These are phyloP conservation scores for Lanius collurio DNA, from an alignment of 2,113 vertebrate species.

Conservation along the genomic window DNA sequence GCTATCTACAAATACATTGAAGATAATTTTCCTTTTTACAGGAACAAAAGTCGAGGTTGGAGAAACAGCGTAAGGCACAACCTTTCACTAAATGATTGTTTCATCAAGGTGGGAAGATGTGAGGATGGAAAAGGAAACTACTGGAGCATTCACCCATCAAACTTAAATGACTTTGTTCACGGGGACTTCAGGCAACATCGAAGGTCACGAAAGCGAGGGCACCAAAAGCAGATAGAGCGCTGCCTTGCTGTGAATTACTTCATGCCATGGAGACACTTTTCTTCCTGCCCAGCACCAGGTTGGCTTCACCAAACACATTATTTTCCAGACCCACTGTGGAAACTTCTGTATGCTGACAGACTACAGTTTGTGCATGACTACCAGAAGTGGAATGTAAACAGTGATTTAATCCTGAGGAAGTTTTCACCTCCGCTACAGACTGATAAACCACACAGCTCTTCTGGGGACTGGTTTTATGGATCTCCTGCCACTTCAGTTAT, in stretches of 20 bases:
- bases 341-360: conserved; percentile 9
- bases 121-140: conserved; percentile 69
- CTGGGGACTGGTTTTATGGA: background rate
- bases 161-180: conserved; percentile 40
- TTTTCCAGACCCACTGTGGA: conserved; percentile 19
- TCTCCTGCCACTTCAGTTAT: background rate
- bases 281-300: background rate
- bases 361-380: background rate
- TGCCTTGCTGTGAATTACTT: conserved; percentile 14
- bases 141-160: conserved; percentile 65
- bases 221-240: background rate
- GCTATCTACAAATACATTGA: conserved; percentile 73
- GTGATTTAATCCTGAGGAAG: background rate
- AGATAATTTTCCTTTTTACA: conserved; percentile 67
- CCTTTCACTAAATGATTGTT: conserved; percentile 69
- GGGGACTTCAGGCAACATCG: conserved; percentile 67
- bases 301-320: background rate
- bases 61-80: conserved; percentile 63
- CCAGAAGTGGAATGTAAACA: conserved; percentile 14
- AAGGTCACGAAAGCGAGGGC: conserved; percentile 30
- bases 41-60: conserved; percentile 53
- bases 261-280: background rate
- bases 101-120: conserved; percentile 66
- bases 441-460: background rate
- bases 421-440: background rate